Conservation (phyloP, 2,797 vertebrate species). For the Rallus crepitans region DNA sequence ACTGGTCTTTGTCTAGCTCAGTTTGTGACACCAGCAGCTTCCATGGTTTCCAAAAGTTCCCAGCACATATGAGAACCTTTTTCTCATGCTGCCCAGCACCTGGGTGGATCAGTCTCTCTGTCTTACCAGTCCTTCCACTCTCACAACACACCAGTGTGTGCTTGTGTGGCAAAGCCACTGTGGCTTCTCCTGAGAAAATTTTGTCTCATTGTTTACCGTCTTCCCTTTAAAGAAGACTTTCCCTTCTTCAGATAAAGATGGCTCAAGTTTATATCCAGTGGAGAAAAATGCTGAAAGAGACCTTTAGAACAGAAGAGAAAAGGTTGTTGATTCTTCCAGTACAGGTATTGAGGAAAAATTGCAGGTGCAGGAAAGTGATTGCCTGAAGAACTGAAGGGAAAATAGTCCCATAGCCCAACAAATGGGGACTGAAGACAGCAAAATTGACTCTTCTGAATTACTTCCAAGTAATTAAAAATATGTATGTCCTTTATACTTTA, state of each 20-base stretch:
- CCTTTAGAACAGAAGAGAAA: neutral
- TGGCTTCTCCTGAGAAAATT: neutral
- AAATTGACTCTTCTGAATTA: neutral
- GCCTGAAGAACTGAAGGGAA: neutral
- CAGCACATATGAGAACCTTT: neutral
- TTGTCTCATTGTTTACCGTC: neutral
- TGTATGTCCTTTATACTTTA: no score
- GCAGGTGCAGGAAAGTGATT: neutral
- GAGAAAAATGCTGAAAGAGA: neutral
- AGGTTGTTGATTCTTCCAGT: neutral
- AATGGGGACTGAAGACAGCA: neutral
- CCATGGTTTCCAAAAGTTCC: neutral
- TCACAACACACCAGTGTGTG: rapidly evolving
- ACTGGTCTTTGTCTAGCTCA: neutral
- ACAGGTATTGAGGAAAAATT: neutral
- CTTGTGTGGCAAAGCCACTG: neutral
- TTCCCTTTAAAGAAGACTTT: neutral
- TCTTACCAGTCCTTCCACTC: neutral
- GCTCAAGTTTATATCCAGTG: neutral
- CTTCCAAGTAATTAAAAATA: neutral
- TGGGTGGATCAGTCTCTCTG: neutral
- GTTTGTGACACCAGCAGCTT: neutral
- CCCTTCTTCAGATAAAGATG: neutral
- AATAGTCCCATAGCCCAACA: neutral
- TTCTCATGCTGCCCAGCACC: neutral